Conservation (phyloP, 2,888 invertebrate genomes). For the Troglohyphantes excavatus region DNA sequence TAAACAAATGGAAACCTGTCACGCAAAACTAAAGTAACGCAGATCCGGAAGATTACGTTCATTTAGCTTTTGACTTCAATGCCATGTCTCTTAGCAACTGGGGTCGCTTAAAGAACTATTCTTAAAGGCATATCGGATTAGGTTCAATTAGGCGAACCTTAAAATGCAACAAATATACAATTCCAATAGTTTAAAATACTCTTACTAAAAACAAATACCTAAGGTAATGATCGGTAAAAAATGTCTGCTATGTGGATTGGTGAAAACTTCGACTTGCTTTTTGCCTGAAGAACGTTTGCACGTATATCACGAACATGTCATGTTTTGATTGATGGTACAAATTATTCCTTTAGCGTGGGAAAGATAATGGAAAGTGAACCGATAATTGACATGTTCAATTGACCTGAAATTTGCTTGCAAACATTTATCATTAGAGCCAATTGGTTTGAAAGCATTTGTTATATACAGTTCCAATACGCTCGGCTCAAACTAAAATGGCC, state of each 20-base stretch:
- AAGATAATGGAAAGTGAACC: not conserved
- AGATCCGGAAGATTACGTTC: not conserved
- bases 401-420: not conserved
- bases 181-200: not conserved
- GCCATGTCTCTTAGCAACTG: slow-evolving; percentile 7
- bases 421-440: too few relatives aligned
- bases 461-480: not conserved
- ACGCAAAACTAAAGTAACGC: not conserved
- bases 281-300: not conserved
- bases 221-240: not conserved
- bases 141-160: not conserved
- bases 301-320: not conserved
- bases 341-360: not conserved
- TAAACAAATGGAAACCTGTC: not conserved
- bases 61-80: not conserved
- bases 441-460: not conserved
- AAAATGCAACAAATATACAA: not conserved
- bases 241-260: not conserved
- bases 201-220: not conserved
- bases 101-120: not conserved
- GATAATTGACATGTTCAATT: not conserved
- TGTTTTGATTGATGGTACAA: not conserved
- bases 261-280: not conserved
- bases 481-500: too few relatives aligned
- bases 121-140: not conserved